Conservation (phyloP, 2,113 vertebrate genomes). For the Dermatemys mawii region DNA sequence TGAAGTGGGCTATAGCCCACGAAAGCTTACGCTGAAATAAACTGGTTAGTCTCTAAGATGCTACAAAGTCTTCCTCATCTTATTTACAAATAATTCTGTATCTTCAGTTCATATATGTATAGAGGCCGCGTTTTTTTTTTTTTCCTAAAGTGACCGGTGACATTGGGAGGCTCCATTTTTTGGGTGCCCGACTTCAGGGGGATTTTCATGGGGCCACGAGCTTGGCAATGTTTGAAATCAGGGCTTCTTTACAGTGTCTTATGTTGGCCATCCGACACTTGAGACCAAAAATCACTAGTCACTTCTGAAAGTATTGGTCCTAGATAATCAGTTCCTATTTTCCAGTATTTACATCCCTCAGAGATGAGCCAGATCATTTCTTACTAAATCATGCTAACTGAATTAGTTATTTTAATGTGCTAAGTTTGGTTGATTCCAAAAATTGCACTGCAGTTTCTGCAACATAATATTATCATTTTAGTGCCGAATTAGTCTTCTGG, state of each 20-base stretch:
- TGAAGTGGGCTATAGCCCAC: too few relatives aligned
- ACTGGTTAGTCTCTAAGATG: too few relatives aligned
- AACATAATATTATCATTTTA: not conserved
- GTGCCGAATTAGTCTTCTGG: not conserved
- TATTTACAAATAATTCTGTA: not conserved
- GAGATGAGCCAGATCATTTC: conserved; percentile 27
- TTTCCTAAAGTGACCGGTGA: not conserved
- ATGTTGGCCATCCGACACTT: not conserved
- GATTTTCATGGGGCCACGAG: not conserved
- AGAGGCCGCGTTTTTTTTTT: too few relatives aligned
- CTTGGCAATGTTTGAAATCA: not conserved
- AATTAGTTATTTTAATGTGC: conserved; percentile 34
- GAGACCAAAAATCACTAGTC: not conserved
- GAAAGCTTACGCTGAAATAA: too few relatives aligned
- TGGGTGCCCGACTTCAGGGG: not conserved
- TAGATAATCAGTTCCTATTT: conserved; percentile 9
- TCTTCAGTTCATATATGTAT: not conserved
- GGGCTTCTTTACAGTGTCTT: not conserved
- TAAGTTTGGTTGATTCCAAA: conserved; percentile 20
- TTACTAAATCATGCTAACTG: conserved; percentile 37
- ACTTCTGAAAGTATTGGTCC: not conserved
- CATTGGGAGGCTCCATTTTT: not conserved
- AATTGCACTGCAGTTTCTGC: not conserved
- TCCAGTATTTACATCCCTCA: not conserved
- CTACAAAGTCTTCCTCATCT: too few relatives aligned